Evolutionary conservation across 1,140 invertebrate genomes (phyloP), one percentile per base, ranked within the genome.

Genomic region (Vollenhovia emeryi): DNA sequence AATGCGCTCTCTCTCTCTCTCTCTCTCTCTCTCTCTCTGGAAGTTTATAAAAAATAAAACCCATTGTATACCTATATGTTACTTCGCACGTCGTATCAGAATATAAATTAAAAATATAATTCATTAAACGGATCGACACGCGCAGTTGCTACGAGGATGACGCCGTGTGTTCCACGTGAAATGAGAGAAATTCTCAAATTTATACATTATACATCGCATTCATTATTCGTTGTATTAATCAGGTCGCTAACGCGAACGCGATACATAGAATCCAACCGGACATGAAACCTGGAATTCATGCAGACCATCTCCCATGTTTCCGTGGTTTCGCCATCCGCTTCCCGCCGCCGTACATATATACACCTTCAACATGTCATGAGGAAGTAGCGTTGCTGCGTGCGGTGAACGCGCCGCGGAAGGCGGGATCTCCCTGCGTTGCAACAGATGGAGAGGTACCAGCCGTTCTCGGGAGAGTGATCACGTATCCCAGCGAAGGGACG

Each of bases 401-500:
- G 21, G 68, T 24, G 40, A 27, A 66, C 40, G 57, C 55, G n/a
- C 66, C 79, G 36, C 59, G 27, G 55, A 83, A 30, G 50, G 66
- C 48, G 7, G 68, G 30, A 59, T 59, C 69, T 36, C 3, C 33
- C 33, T 21, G 27, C 50, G 15, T 75, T 75, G 80, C 66, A 75
- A 83, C 78, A 80, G 78, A 83, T 75, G 80, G 68, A 75, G 52
- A 75, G 43, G 69, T 75, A 75, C 80, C 55, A 21, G 66, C 43
- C 24, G 48, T 78, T 84, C 74, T 84, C 83, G 57, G 30, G 59
- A 79, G 83, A 79, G 74, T 78, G 74, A 84, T 84, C 59, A 40
- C 83, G 71, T 50, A 59, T 74, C 55, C 27, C 13, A 27, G 48
- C 24, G 40, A 21, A 55, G 4, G 7, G 43, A 40, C n/a, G 52